A percentile compares a stretch with the other conserved stretches of the same genome.
Evolutionary conservation across 2,797 vertebrate species (phyloP).

Genomic region (Rhinella marina): DNA sequence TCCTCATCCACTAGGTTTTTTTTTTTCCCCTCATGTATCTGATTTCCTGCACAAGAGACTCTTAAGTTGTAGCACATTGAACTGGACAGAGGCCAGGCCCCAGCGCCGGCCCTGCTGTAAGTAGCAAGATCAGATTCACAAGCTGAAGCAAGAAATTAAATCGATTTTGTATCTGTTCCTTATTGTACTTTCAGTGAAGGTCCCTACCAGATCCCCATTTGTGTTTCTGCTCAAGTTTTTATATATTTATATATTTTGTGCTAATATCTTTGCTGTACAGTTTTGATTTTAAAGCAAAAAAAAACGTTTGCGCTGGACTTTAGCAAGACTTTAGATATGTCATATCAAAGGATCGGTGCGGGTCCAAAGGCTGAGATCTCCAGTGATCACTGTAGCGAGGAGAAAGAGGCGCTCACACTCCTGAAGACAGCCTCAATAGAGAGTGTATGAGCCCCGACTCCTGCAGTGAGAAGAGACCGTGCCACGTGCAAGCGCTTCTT

Average conservation of each 20-base stretch:
- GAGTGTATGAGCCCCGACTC: no score
- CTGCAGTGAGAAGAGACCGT: no score
- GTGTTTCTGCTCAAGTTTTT: background rate
- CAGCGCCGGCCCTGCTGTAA: background rate
- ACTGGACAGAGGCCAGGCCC: slow-evolving; percentile 8
- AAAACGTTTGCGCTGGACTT: no score
- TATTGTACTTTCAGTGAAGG: background rate
- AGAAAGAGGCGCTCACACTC: no score
- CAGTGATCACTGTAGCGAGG: no score
- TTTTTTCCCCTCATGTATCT: background rate
- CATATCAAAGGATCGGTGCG: no score
- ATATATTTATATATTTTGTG: slow-evolving; percentile 33
- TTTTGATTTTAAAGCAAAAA: background rate
- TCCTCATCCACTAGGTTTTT: background rate
- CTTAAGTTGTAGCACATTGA: background rate
- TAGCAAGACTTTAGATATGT: no score
- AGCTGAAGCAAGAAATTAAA: slow-evolving; percentile 34
- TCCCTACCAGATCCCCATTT: background rate
- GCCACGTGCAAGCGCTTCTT: no score
- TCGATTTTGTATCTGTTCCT: slow-evolving; percentile 45
- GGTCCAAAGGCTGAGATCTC: no score
- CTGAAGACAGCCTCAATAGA: no score
- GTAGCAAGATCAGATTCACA: slow-evolving; percentile 36
- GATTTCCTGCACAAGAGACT: slow-evolving; percentile 16
- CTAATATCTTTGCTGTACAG: background rate